These are phyloP conservation scores for Vireo altiloquus DNA, from an alignment of 2,113 vertebrate species.

Conservation along the genomic window DNA sequence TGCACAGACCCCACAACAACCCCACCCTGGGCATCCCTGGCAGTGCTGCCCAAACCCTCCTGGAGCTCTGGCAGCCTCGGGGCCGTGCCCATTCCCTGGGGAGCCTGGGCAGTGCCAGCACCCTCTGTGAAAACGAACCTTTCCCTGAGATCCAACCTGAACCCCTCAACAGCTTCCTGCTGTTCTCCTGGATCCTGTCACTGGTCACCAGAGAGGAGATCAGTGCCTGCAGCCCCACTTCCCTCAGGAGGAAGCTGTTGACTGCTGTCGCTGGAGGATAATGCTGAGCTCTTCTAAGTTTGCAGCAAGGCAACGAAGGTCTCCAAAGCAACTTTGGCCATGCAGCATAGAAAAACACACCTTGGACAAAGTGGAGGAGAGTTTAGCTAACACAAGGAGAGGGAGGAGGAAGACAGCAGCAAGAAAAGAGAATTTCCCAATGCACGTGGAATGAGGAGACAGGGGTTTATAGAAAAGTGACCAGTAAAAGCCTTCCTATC, in stretches of 20 bases:
- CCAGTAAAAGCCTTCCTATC: background rate
- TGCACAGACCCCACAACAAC: background rate
- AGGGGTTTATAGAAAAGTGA: background rate
- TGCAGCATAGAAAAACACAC: fast-evolving
- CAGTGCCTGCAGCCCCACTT: background rate
- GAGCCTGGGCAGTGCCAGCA: background rate
- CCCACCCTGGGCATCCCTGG: background rate
- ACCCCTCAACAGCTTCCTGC: background rate
- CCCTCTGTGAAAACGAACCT: background rate
- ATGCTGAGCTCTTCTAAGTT: background rate
- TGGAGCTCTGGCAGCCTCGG: background rate
- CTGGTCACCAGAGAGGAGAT: background rate
- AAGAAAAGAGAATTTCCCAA: background rate
- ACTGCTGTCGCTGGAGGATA: background rate
- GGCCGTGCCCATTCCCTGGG: background rate
- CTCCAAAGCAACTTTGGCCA: background rate
- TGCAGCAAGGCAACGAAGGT: background rate
- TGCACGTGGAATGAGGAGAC: fast-evolving
- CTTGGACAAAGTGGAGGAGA: background rate
- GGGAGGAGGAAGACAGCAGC: background rate
- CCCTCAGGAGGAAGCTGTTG: background rate
- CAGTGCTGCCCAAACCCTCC: fast-evolving
- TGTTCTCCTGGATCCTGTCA: background rate
- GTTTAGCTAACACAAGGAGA: background rate
- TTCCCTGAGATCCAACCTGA: background rate